Conservation (phyloP, 1,140 invertebrate species). For the Caerostris darwini region DNA sequence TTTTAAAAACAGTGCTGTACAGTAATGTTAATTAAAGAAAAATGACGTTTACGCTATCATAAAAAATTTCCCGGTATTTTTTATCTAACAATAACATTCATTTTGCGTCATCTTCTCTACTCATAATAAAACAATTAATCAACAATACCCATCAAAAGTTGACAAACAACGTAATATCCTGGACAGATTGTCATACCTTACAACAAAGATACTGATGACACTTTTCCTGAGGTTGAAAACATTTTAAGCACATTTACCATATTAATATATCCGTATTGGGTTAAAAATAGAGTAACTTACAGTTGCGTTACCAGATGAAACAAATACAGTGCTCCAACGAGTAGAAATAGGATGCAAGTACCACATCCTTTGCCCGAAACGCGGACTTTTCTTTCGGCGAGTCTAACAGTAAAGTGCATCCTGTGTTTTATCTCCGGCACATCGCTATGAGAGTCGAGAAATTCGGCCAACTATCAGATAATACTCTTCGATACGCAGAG, state of each 20-base stretch:
- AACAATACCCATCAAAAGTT: neutral
- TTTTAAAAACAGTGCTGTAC: too few species aligned
- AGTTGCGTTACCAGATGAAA: slow-evolving; percentile 11
- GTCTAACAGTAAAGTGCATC: neutral
- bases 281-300: slow-evolving; percentile 20
- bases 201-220: neutral
- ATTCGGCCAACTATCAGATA: slow-evolving; percentile 28
- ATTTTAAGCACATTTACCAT: neutral
- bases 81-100: too few species aligned
- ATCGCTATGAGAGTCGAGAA: neutral
- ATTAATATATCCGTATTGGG: neutral
- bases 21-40: too few species aligned
- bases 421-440: slow-evolving; percentile 11
- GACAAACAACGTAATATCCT: neutral
- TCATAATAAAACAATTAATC: neutral
- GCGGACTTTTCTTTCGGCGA: neutral
- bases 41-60: too few species aligned
- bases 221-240: neutral
- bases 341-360: neutral
- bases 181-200: neutral
- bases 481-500: neutral
- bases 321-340: slow-evolving; percentile 14
- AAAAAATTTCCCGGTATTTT: too few species aligned
- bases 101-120: neutral
- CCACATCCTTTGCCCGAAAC: slow-evolving; percentile 24